Evolutionary conservation across 1,140 invertebrate genomes (phyloP), one percentile per base, ranked within the genome.

Genomic region (Meloidogyne chitwoodi): DNA sequence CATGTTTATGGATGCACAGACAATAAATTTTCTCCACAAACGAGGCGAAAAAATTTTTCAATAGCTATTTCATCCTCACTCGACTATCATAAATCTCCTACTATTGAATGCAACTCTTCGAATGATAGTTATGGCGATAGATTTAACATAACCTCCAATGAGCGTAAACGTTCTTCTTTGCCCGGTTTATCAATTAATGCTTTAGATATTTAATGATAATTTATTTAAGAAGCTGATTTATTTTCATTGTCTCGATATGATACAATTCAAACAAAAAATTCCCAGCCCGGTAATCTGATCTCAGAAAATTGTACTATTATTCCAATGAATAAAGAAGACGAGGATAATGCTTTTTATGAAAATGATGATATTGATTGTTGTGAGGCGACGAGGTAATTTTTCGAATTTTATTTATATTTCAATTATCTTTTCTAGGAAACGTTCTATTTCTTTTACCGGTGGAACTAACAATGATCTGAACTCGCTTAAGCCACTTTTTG

Each of bases 381-480:
- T 24, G 68, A 70, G 16, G 48, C 48, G 4, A 70, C 16, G 2
- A 70, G 68, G 68, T 48, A 16, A 34, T 68, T 68, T 38, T 68
- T 68, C 10, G 22, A 48, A 22, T 48, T 44, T 38, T 31, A 24
- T 68, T 41, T 62, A 41, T 29, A 10, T 24, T 61, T 12, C n/a
- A 26, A 29, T 14, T 19, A n/a, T 26, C 34, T 26, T 73, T 26
- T 29, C 22, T 34, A 73, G 71, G 64, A 73, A 73, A 63, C 71
- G 71, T 64, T 73, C 71, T n/a, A 73, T 73, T 34, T 73, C 71
- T 16, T 29, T 73, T 34, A 64, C 61, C n/a, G 71, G 64, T 31
- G 64, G 27, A 11, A 73, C 41, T 16, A 56, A 27, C 24, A 64
- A 22, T 31, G 56, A 26, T 27, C 22, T 64, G 2, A 26, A 22